Conservation (phyloP, 1,140 invertebrate species). For the Aphis gossypii region DNA sequence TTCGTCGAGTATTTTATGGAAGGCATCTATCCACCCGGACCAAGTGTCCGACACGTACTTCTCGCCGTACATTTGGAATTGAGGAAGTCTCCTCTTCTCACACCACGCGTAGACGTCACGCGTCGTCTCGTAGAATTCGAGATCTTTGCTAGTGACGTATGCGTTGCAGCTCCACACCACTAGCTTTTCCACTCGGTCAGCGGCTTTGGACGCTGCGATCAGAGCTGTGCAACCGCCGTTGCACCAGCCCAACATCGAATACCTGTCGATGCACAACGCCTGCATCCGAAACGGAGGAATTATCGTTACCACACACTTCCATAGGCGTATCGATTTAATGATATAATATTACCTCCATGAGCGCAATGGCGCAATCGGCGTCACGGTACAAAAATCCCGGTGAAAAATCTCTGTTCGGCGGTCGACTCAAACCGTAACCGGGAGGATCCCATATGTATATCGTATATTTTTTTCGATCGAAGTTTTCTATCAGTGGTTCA, state of each 20-base stretch:
- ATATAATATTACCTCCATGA: conserved; percentile 73
- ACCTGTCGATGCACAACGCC: conserved; percentile 72
- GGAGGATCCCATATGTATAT: conserved; percentile 86
- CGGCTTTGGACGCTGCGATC: conserved; percentile 75
- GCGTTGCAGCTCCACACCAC: conserved; percentile 82
- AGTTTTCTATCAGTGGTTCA: conserved; percentile 76
- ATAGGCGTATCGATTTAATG: no score
- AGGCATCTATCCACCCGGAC: conserved; percentile 76
- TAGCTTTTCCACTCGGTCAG: conserved; percentile 74
- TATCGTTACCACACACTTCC: no score
- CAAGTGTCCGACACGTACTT: conserved; percentile 75
- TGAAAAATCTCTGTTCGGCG: conserved; percentile 76
- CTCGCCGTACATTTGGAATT: conserved; percentile 78
- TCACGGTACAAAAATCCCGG: conserved; percentile 78
- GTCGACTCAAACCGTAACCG: conserved; percentile 84
- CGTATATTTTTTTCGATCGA: conserved; percentile 75
- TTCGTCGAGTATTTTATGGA: conserved; percentile 68
- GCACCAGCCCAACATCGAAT: conserved; percentile 86
- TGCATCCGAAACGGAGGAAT: conserved; percentile 61
- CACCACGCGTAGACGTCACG: conserved; percentile 82
- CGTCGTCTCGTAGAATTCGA: conserved; percentile 71
- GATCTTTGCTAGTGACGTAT: conserved; percentile 75
- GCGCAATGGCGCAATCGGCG: conserved; percentile 72
- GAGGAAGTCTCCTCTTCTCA: conserved; percentile 76
- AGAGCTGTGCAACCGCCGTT: conserved; percentile 84